Conservation (phyloP, 2,888 invertebrate species). For the Oeneis ivallda region DNA sequence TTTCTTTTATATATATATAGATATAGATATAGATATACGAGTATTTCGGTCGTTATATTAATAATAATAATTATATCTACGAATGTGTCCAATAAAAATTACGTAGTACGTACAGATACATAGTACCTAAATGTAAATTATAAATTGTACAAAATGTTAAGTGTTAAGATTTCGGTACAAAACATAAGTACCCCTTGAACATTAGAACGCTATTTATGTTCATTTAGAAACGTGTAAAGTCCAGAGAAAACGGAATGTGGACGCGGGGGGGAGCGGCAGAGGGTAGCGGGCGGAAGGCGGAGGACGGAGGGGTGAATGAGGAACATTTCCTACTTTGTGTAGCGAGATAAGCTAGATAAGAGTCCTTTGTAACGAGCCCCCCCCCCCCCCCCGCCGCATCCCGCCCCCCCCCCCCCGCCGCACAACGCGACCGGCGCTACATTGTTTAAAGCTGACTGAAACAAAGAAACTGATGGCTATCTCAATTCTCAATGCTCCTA, state of each 20-base stretch:
- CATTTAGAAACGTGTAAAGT: background rate
- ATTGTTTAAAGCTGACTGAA: slow-evolving; percentile 3
- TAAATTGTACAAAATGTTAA: background rate
- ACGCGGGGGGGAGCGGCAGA: background rate
- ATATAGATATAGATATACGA: no score
- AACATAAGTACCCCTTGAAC: background rate
- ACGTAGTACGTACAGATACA: no score
- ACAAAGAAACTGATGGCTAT: background rate
- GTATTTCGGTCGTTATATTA: no score
- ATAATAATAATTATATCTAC: no score
- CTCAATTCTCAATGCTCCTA: background rate
- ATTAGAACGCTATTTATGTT: background rate
- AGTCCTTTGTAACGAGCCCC: background rate
- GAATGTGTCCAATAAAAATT: no score
- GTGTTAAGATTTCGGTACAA: background rate
- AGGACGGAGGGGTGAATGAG: background rate
- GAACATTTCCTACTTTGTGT: slow-evolving; percentile 12
- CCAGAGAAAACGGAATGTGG: background rate
- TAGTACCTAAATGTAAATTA: no score
- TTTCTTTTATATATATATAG: no score
- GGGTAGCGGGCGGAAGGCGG: background rate
- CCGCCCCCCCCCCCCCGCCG: background rate
- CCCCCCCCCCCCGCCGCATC: background rate
- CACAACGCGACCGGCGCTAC: background rate
- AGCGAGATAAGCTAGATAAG: slow-evolving; percentile 6